Evolutionary conservation across 2,113 vertebrate genomes (phyloP).

Genomic region (Bubalus kerabau): DNA sequence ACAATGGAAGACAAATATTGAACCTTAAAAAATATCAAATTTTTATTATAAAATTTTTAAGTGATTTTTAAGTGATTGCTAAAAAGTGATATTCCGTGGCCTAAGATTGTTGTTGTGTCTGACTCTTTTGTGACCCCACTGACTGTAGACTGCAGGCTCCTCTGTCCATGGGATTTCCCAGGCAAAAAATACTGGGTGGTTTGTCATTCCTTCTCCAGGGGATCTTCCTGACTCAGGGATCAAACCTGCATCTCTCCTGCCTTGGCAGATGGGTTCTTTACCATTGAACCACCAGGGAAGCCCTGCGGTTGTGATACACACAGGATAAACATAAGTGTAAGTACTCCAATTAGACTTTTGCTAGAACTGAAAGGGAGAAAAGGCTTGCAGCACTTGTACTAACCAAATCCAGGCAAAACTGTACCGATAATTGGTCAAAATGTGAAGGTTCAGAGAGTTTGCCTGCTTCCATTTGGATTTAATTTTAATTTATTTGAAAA

Average conservation of each 20-base stretch:
- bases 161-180: not conserved
- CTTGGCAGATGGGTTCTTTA: not conserved
- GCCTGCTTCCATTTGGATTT: constrained; percentile 61
- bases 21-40: not conserved
- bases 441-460: constrained; percentile 35
- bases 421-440: not conserved
- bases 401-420: not conserved
- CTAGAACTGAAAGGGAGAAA: not conserved
- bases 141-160: not conserved
- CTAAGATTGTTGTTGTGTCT: not conserved
- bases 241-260: not conserved
- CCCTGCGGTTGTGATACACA: not conserved
- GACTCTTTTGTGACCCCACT: not conserved
- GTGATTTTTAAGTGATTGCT: not conserved
- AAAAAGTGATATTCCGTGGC: not conserved
- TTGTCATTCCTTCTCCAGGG: not conserved
- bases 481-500: constrained; percentile 67
- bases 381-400: not conserved
- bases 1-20: not conserved
- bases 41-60: not conserved
- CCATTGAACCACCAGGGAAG: not conserved
- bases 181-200: not conserved
- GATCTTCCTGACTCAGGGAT: not conserved
- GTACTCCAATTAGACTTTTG: not conserved
- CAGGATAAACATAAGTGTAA: not conserved